Evolutionary conservation across 2,888 invertebrate genomes (phyloP), one percentile per base, ranked within the genome.

Genomic region (Choristoneura rosaceana): DNA sequence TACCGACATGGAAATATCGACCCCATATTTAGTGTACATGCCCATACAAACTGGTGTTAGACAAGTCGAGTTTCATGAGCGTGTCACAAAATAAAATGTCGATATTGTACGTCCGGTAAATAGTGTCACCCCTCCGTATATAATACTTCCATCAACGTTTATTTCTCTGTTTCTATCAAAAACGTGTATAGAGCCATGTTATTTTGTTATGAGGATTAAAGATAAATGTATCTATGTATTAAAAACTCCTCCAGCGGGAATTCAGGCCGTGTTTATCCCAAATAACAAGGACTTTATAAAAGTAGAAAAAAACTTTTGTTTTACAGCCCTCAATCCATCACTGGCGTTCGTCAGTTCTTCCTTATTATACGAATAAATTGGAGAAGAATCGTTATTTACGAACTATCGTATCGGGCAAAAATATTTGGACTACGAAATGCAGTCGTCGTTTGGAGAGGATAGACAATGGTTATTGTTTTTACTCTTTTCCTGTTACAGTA

Each of bases 251-350:
- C 50, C 52, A 0, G 52, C 47, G 17, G 52, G 7, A 52, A 52
- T 17, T 9, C 47, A 47, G 15, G 8, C 9, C 55, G 0, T 55
- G 55, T 55, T 55, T 55, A 55, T 55, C 25, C 55, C 55, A 55
- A 55, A 50, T 52, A 67, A 63, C 64, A 50, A 64, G 64, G 17
- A 62, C 45, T 58, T 58, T 33, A 7, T 38, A 38, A 38, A 38
- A 38, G 38, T 38, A 7, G 63, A 67, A 68, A 63, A 59, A 62
- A 64, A 62, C 67, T 71, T 68, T 71, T 71, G 71, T 71, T 71
- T 67, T 68, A 71, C 62, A 59, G n/a, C 67, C 71, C 0, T 8
- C 71, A 12, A 67, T 68, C 71, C 62, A 71, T 71, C 71, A 67
- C 45, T 2, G 33, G 47, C 41, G 17, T 64, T 50, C 50, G 58